Evolutionary conservation across 2,797 vertebrate genomes (phyloP).

Genomic region (Parauchenoglanis ngamensis): DNA sequence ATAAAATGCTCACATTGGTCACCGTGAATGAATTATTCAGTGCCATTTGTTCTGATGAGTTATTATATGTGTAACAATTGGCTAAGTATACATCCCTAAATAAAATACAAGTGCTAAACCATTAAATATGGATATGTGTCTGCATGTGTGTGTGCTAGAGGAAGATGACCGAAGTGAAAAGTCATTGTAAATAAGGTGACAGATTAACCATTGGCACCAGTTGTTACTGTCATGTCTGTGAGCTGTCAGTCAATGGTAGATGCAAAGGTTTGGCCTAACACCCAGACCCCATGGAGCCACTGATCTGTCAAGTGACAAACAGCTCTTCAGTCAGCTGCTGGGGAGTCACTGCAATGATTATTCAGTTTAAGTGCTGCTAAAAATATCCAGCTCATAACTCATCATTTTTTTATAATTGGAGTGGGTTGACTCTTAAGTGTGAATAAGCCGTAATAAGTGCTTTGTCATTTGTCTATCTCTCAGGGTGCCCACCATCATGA

Average conservation of each 20-base stretch:
- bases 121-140: not conserved
- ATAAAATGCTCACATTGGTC: not conserved
- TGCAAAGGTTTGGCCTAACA: constrained; percentile 51
- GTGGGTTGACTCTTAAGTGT: not conserved
- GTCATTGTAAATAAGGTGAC: constrained; percentile 41
- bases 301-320: constrained; percentile 56
- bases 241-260: constrained; percentile 59
- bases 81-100: not conserved
- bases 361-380: constrained; percentile 43
- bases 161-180: constrained; percentile 31
- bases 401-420: constrained; percentile 9
- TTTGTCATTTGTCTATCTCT: constrained; percentile 19
- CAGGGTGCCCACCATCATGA: constrained; percentile 92
- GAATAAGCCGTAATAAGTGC: constrained; percentile 10
- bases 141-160: no score
- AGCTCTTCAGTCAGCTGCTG: constrained; percentile 50
- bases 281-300: constrained; percentile 46
- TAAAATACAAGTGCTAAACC: not conserved
- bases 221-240: constrained; percentile 70
- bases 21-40: not conserved
- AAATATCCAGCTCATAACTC: constrained; percentile 39
- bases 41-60: not conserved
- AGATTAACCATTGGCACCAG: constrained; percentile 59
- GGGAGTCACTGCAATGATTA: constrained; percentile 38
- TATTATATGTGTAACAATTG: not conserved